Conservation (phyloP, 2,797 vertebrate genomes). For the Poeciliopsis turneri region DNA sequence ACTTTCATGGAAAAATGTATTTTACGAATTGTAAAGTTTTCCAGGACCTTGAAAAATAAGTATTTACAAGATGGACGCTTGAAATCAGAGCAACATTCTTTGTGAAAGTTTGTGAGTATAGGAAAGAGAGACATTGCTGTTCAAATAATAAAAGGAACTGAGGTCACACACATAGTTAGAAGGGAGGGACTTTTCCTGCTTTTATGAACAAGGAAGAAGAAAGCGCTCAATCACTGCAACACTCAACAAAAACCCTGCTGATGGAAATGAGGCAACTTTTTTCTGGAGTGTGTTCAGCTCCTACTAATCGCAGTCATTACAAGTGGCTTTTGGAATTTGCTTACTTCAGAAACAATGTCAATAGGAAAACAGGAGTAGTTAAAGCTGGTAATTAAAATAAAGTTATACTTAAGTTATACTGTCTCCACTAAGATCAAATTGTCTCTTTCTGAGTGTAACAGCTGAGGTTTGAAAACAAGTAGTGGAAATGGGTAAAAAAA, state of each 20-base stretch:
- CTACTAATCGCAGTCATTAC: neutral
- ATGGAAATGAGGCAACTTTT: constrained; percentile 8
- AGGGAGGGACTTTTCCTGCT: constrained; percentile 52
- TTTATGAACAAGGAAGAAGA: constrained; percentile 13
- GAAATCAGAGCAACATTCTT: neutral
- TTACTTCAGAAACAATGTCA: neutral
- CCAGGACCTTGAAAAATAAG: neutral
- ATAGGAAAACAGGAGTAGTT: neutral
- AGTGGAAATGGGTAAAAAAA: constrained; percentile 5
- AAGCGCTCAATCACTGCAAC: constrained; percentile 5
- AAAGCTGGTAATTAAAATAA: neutral
- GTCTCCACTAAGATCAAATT: neutral
- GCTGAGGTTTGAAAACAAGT: neutral
- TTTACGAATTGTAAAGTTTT: neutral
- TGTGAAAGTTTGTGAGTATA: neutral
- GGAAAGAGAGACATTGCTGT: neutral
- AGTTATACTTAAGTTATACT: neutral
- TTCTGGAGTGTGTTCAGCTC: constrained; percentile 13
- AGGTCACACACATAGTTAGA: constrained; percentile 23
- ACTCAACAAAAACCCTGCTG: neutral
- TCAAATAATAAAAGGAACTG: constrained; percentile 49
- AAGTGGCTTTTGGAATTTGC: neutral
- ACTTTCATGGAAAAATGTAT: neutral
- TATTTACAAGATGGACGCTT: neutral
- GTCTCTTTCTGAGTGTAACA: neutral